Conservation (phyloP, 2,888 invertebrate species). For the Apotomis turbidana region DNA sequence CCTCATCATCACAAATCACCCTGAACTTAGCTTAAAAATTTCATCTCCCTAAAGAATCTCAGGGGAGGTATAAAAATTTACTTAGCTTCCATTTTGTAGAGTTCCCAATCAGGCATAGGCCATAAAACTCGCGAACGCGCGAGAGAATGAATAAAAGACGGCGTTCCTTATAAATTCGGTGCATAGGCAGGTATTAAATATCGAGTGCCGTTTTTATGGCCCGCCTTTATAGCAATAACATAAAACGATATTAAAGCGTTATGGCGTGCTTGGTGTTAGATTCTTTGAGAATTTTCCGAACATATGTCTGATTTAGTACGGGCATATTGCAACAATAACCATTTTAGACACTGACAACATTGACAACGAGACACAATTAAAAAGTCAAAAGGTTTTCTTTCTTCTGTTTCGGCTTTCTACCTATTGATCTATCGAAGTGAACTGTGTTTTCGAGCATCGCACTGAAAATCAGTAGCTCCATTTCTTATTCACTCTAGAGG, state of each 20-base stretch:
- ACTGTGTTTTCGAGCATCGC: no score
- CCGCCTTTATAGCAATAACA: constrained; percentile 19
- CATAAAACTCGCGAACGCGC: constrained; percentile 24
- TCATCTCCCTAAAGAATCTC: constrained; percentile 15
- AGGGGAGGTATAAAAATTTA: constrained; percentile 7
- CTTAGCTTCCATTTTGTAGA: constrained; percentile 21
- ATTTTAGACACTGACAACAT: no score
- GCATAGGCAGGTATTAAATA: constrained; percentile 23
- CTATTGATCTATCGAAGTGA: no score
- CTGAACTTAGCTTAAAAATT: neutral
- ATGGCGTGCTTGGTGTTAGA: neutral
- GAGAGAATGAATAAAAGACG: constrained; percentile 22
- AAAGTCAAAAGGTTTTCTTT: no score
- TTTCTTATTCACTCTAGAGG: no score
- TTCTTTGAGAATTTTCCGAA: neutral
- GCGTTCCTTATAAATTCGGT: constrained; percentile 12
- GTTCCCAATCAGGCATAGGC: constrained; percentile 21
- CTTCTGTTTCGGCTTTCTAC: no score
- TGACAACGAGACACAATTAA: no score
- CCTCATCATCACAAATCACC: neutral
- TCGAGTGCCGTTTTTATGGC: constrained; percentile 23
- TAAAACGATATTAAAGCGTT: constrained; percentile 8
- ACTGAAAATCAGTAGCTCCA: no score
- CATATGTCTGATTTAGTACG: neutral
- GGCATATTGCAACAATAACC: no score